Evolutionary conservation across 2,797 vertebrate species (phyloP).

Genomic region (Gymnothorax javanicus): DNA sequence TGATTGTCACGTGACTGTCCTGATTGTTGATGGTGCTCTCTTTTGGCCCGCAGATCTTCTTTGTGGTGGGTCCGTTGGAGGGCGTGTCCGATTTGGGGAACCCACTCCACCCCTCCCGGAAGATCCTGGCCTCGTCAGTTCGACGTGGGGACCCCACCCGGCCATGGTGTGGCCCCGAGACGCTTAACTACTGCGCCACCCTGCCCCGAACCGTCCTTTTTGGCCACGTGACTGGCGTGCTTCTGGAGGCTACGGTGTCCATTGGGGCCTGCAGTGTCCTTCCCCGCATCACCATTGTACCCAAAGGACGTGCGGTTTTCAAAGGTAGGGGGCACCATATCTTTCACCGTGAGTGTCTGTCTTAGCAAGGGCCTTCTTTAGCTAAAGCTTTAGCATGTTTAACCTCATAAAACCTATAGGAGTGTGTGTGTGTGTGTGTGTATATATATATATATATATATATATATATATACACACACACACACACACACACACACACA

Average conservation of each 20-base stretch:
- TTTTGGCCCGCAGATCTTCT: constrained; percentile 71
- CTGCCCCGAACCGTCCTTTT: constrained; percentile 78
- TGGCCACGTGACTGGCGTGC: constrained; percentile 81
- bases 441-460: too few species aligned
- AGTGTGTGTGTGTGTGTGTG: too few species aligned
- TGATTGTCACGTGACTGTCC: too few species aligned
- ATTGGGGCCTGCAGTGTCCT: constrained; percentile 82
- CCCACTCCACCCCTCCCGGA: constrained; percentile 76
- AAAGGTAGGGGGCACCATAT: constrained; percentile 79
- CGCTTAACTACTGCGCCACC: constrained; percentile 76
- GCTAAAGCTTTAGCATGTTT: too few species aligned
- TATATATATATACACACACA: too few species aligned
- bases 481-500: too few species aligned
- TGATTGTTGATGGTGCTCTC: background rate
- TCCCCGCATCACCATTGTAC: constrained; percentile 68
- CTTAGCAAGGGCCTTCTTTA: too few species aligned
- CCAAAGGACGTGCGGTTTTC: constrained; percentile 81
- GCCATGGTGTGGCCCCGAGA: constrained; percentile 47
- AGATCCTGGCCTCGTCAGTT: constrained; percentile 64
- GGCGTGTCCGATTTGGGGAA: constrained; percentile 44
- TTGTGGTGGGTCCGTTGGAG: constrained; percentile 59
- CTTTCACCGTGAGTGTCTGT: background rate
- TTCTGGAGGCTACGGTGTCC: constrained; percentile 87
- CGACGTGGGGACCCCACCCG: constrained; percentile 53
- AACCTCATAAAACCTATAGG: too few species aligned